These are phyloP conservation scores for Corydoras maculifer DNA, from an alignment of 2,113 vertebrate genomes.

Conservation along the genomic window DNA sequence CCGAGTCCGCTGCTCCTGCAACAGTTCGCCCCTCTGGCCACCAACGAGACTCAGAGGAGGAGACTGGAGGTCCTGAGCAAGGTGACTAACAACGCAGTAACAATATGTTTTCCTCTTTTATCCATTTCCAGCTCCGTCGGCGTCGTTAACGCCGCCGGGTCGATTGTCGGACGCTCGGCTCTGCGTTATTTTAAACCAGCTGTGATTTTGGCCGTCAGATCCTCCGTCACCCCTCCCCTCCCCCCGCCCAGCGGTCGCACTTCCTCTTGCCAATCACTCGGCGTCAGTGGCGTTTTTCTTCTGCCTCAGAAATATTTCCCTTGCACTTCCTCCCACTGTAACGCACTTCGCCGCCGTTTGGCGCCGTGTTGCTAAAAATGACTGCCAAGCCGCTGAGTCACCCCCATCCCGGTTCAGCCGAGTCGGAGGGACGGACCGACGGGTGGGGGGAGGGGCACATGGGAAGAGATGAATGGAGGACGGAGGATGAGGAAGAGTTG, in stretches of 20 bases:
- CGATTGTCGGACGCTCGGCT: conserved; percentile 5
- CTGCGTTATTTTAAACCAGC: conserved; percentile 35
- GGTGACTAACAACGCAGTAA: conserved; percentile 58
- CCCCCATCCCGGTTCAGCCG: conserved; percentile 44
- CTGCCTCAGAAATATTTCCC: conserved; percentile 33
- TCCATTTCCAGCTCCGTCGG: background rate
- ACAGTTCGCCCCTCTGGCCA: conserved; percentile 88
- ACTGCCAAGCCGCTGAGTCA: conserved; percentile 60
- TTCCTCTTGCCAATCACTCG: conserved; percentile 22
- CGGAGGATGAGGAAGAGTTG: no score
- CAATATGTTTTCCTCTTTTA: no score
- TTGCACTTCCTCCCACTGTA: conserved; percentile 56
- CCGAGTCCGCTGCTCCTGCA: conserved; percentile 87
- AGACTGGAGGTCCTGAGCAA: conserved; percentile 87
- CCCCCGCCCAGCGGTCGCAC: conserved; percentile 12
- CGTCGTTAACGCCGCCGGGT: conserved; percentile 1
- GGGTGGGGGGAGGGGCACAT: background rate
- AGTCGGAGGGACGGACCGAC: conserved; percentile 23
- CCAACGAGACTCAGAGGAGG: conserved; percentile 83
- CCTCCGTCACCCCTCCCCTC: conserved; percentile 23
- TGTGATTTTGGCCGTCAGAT: conserved; percentile 40
- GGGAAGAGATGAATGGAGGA: no score
- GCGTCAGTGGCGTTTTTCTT: conserved; percentile 31
- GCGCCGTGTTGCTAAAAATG: conserved; percentile 59
- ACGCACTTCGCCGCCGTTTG: conserved; percentile 45